Percentiles rank a stretch among this genome's conserved stretches.
Conservation (phyloP, 2,797 vertebrate species). For the Echeneis naucrates region DNA sequence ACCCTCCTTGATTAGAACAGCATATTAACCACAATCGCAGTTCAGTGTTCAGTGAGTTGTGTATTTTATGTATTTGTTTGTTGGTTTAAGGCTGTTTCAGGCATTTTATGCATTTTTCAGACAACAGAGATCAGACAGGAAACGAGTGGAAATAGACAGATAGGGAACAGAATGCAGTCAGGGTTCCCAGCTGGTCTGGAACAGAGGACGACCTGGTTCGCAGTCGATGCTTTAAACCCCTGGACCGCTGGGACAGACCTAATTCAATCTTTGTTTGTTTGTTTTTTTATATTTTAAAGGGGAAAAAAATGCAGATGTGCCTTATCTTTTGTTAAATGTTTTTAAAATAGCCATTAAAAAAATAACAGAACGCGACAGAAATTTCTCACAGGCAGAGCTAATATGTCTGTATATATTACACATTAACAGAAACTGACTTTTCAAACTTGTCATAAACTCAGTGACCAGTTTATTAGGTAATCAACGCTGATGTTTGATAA, state of each 20-base stretch:
- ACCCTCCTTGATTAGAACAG: constrained; percentile 19
- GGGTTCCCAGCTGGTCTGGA: not conserved
- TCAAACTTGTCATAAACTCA: not conserved
- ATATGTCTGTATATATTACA: not conserved
- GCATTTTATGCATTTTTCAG: not conserved
- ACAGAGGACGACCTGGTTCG: not conserved
- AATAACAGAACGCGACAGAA: not conserved
- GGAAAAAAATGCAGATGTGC: not conserved
- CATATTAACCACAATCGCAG: constrained; percentile 43
- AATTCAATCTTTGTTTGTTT: too few relatives aligned
- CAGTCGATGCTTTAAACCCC: not conserved
- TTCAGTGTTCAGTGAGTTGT: too few relatives aligned
- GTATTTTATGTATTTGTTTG: not conserved
- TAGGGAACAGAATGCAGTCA: not conserved
- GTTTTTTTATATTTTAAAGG: not conserved
- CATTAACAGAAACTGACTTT: not conserved
- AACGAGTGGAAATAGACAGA: not conserved
- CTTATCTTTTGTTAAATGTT: not conserved
- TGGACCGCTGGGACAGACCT: not conserved
- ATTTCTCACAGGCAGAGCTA: not conserved
- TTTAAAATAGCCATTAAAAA: not conserved
- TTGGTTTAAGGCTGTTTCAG: not conserved
- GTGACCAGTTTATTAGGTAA: not conserved
- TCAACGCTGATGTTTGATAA: not conserved
- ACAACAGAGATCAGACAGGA: not conserved